These are phyloP conservation scores for Schizothorax lantsangensis DNA, from an alignment of 2,797 vertebrate genomes.

Conservation along the genomic window DNA sequence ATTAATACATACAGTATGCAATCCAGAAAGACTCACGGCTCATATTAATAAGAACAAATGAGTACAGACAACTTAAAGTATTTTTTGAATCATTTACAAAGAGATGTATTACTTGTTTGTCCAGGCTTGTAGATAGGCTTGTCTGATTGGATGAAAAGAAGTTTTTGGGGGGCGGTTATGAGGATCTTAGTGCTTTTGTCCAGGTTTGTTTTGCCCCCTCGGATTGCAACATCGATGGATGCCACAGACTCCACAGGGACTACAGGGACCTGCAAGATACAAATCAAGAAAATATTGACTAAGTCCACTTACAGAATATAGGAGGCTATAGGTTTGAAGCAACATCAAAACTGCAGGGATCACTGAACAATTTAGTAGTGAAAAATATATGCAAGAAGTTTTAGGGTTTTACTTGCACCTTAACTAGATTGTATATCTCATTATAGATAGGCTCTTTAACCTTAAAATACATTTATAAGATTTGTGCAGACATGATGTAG, in stretches of 20 bases:
- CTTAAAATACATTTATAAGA: neutral
- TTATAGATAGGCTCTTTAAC: neutral
- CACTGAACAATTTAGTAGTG: neutral
- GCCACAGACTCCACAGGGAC: slow-evolving; percentile 69
- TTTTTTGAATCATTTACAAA: neutral
- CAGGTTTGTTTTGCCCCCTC: slow-evolving; percentile 52
- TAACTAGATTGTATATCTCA: neutral
- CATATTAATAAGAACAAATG: neutral
- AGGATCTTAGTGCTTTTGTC: slow-evolving; percentile 75
- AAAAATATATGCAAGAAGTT: neutral
- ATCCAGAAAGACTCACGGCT: neutral
- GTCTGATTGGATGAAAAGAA: slow-evolving; percentile 82
- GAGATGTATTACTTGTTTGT: slow-evolving; percentile 75
- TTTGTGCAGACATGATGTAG: neutral
- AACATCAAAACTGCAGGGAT: neutral
- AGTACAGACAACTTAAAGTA: neutral
- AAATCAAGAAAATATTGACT: neutral
- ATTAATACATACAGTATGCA: neutral
- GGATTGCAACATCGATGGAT: slow-evolving; percentile 67
- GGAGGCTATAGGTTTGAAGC: neutral
- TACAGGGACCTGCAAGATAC: slow-evolving; percentile 73
- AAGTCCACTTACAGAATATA: neutral
- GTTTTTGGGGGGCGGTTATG: slow-evolving; percentile 65
- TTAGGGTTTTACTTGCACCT: neutral
- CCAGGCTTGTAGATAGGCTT: slow-evolving; percentile 85